phyloP scores from a whole-genome alignment of 2,888 invertebrate genomes.

The Synergus umbraculus region DNA sequence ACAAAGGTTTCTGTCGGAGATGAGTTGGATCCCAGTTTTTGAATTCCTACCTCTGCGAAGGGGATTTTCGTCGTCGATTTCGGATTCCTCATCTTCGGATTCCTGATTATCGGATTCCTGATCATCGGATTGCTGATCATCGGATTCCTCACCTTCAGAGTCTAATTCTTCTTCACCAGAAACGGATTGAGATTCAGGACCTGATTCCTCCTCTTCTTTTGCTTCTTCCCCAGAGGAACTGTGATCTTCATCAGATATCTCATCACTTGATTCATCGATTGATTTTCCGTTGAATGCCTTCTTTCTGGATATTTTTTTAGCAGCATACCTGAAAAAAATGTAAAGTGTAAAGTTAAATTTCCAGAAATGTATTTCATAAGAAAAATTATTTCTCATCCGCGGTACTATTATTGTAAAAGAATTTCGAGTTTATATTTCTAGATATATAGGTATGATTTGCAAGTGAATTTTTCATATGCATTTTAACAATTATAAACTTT shows the following conservation, averaged over 20 bases:
- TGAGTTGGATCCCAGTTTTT: slow-evolving; percentile 79
- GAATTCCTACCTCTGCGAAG: slow-evolving; percentile 44
- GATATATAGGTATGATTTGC: no score
- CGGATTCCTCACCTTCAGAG: slow-evolving; percentile 56
- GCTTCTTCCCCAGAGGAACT: slow-evolving; percentile 64
- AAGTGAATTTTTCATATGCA: no score
- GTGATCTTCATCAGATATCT: slow-evolving; percentile 47
- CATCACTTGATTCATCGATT: slow-evolving; percentile 63
- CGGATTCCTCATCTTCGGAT: slow-evolving; percentile 57
- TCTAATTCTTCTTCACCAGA: slow-evolving; percentile 58
- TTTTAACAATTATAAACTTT: no score
- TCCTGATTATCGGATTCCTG: slow-evolving; percentile 50
- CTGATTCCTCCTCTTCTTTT: slow-evolving; percentile 32
- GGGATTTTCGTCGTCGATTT: slow-evolving; percentile 43
- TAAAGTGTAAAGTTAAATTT: slow-evolving; percentile 23
- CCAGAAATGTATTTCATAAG: not conserved
- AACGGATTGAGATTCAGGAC: not conserved
- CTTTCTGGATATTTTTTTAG: slow-evolving; percentile 84
- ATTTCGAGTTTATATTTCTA: no score
- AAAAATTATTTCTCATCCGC: not conserved
- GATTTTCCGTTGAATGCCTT: slow-evolving; percentile 65
- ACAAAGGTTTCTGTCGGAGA: slow-evolving; percentile 79
- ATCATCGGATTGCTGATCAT: slow-evolving; percentile 42
- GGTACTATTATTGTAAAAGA: no score
- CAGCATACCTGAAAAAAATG: slow-evolving; percentile 80